Evolutionary conservation across 2,888 invertebrate species (phyloP), one percentile per base, ranked within the genome.

Genomic region (Pardosa pseudoannulata): DNA sequence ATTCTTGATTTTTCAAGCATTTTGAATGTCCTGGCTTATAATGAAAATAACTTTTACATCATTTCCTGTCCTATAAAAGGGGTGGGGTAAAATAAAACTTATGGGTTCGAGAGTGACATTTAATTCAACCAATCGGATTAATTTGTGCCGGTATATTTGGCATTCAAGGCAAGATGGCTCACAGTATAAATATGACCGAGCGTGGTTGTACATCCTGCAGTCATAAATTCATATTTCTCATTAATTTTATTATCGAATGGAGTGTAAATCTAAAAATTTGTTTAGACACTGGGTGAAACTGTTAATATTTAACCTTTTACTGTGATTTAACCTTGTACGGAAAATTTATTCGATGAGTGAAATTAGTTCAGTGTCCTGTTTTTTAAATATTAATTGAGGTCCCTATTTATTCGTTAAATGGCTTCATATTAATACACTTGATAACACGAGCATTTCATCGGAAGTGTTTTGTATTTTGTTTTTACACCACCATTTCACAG

Each of bases 111-210:
- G 85, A 70, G 46, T 86, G 70, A 16, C 6, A 74, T 41, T 46
- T 31, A 72, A 56, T 73, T 73, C 64, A 32, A 74, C 87, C 87
- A 87, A 87, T 87, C 87, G 80, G 62, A 41, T 50, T 31, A 28
- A 56, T 56, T 46, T 56, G 64, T 78, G 81, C 78, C 81, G 87
- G 87, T 87, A 87, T 87, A 87, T 87, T 87, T 87, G 87, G 87
- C 87, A 87, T 81, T 79, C 78, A 82, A 87, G 76, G 78, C 95
- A 96, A 95, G 94, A 96, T 96, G 96, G 96, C 96, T 96, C 96
- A 95, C 96, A 97, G 96, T 97, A 97, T 97, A 97, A 95, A 97
- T 96, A 95, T 96, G 95, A 95, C 94, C 94, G 94, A 94, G 91
- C 90, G 89, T 89, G 89, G 85, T 90, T 82, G 89, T 90, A 89